These are phyloP conservation scores for Formicarius rufipectus DNA, from an alignment of 2,113 vertebrate species.

Conservation along the genomic window DNA sequence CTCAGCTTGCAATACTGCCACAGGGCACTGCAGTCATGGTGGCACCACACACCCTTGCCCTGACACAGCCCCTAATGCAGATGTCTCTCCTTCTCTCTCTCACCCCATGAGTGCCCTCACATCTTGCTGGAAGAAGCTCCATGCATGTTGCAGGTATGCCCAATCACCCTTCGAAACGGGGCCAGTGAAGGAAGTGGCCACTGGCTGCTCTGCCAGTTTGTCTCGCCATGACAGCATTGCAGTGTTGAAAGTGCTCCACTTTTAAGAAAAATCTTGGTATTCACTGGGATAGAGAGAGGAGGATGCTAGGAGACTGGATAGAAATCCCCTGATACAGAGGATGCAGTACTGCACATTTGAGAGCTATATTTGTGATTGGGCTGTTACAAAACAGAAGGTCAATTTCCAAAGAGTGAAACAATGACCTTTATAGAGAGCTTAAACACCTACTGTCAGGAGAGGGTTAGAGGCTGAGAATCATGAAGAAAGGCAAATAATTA, in stretches of 20 bases:
- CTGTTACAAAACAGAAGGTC: neutral
- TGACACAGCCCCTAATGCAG: neutral
- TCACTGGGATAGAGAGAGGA: neutral
- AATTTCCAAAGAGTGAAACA: neutral
- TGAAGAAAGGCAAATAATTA: neutral
- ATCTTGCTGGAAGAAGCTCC: neutral
- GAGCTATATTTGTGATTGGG: fast-evolving
- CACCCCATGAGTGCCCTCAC: neutral
- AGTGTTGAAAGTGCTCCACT: neutral
- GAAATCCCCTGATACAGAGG: neutral
- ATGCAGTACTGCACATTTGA: too few species aligned
- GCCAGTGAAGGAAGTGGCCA: fast-evolving
- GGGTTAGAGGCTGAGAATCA: neutral
- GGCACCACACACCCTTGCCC: neutral
- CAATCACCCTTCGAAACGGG: neutral
- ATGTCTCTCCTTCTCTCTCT: neutral
- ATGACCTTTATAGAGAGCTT: neutral
- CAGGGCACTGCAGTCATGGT: fast-evolving
- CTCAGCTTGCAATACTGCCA: fast-evolving
- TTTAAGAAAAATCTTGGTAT: neutral
- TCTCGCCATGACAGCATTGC: neutral
- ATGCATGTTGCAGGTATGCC: fast-evolving
- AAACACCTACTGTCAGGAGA: neutral
- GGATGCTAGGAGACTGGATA: neutral
- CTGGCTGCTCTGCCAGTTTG: neutral